Evolutionary conservation across 1,140 invertebrate species (phyloP).

Genomic region (Oppia nitens): DNA sequence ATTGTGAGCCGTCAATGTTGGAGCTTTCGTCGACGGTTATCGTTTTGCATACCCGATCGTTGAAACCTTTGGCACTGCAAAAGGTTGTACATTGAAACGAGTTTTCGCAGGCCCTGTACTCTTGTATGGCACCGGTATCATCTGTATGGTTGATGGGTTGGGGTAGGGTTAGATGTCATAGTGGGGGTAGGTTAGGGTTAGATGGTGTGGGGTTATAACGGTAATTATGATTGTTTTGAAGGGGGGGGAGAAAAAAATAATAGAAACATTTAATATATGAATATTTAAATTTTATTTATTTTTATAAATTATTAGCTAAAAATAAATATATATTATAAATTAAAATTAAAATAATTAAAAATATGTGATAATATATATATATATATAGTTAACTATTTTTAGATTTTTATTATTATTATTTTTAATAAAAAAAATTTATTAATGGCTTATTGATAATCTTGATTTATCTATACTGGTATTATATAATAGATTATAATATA

Average conservation of each 20-base stretch:
- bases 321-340: no score
- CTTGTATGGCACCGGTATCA: conserved; percentile 1
- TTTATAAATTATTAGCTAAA: background rate
- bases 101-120: conserved; percentile 11
- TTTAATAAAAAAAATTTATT: no score
- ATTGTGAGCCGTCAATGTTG: conserved; percentile 6
- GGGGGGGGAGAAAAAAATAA: background rate
- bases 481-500: no score
- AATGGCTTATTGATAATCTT: no score
- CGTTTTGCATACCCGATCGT: conserved; percentile 12
- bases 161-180: no score
- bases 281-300: background rate
- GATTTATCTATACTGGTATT: no score
- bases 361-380: no score
- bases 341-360: no score
- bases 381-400: no score
- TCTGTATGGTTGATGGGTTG: background rate
- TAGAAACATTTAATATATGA: background rate
- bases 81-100: conserved; percentile 11
- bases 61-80: conserved; percentile 8
- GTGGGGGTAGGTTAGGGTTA: no score
- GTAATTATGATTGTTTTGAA: background rate
- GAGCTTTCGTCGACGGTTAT: conserved; percentile 11
- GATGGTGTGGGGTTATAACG: background rate
- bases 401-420: no score